These are phyloP conservation scores for Eustalomyia histrio DNA, from an alignment of 2,888 invertebrate species.

Conservation along the genomic window DNA sequence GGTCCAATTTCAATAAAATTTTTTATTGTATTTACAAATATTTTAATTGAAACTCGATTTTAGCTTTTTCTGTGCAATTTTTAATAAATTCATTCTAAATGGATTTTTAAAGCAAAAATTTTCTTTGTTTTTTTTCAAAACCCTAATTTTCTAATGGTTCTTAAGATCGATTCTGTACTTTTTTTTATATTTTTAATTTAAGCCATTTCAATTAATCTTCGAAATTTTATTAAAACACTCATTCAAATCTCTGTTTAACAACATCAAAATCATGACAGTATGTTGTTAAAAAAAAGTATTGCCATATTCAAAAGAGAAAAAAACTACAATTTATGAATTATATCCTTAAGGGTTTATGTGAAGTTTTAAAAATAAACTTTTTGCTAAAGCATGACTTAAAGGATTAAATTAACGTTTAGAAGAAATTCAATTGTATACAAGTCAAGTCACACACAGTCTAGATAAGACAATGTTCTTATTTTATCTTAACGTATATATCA, in stretches of 20 bases:
- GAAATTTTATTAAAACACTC: not conserved
- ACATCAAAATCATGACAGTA: conserved; percentile 25
- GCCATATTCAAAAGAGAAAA: conserved; percentile 34
- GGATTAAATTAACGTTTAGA: conserved; percentile 56
- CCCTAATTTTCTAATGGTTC: no score
- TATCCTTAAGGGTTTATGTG: conserved; percentile 56
- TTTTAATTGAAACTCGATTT: no score
- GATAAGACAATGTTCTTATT: conserved; percentile 18
- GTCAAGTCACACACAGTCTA: conserved; percentile 7
- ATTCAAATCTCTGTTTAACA: not conserved
- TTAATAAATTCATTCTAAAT: no score
- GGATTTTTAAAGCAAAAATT: no score
- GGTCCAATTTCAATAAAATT: no score
- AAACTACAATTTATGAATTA: conserved; percentile 63
- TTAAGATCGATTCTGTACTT: no score
- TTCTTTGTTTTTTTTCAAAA: no score
- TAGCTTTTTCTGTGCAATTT: no score
- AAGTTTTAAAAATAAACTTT: conserved; percentile 58
- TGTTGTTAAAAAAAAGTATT: conserved; percentile 31
- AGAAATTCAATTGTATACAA: conserved; percentile 39
- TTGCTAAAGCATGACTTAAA: conserved; percentile 54
- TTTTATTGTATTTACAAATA: no score
- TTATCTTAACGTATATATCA: not conserved
- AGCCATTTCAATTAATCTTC: no score
- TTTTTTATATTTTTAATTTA: no score